phyloP scores from a whole-genome alignment of 2,888 invertebrate genomes.

The Agrotis ipsilon region DNA sequence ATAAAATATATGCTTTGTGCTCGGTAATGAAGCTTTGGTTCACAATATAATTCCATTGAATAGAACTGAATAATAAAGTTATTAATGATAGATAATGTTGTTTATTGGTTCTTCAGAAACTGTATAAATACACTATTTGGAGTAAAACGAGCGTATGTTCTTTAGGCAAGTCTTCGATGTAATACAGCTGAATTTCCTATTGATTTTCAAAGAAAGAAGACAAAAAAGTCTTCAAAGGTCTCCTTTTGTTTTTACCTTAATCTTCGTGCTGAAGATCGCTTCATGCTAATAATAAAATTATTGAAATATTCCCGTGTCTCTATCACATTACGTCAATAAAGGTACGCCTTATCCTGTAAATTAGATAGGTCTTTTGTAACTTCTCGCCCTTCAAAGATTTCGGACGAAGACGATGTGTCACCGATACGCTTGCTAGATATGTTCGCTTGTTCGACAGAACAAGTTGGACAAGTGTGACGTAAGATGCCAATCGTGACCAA shows the following conservation, averaged over 20 bases:
- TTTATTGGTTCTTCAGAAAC: neutral
- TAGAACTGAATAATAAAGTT: conserved; percentile 21
- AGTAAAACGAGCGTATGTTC: neutral
- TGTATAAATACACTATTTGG: neutral
- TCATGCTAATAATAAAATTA: conserved; percentile 59
- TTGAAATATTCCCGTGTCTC: conserved; percentile 36
- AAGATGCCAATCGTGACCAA: conserved; percentile 75
- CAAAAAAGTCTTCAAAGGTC: conserved; percentile 10
- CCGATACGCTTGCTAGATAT: conserved; percentile 82
- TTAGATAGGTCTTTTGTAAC: conserved; percentile 70
- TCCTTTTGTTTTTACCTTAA: conserved; percentile 36
- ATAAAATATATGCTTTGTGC: conserved; percentile 44
- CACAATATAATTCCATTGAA: conserved; percentile 30
- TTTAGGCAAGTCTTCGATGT: neutral
- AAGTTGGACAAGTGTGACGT: conserved; percentile 78
- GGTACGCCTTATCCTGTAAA: conserved; percentile 52
- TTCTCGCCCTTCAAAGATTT: conserved; percentile 67
- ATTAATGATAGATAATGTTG: conserved; percentile 23
- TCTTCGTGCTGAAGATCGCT: conserved; percentile 35
- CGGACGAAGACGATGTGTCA: conserved; percentile 77
- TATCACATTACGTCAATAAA: conserved; percentile 26
- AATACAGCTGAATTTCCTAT: neutral
- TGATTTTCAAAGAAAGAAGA: neutral
- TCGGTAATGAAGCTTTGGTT: conserved; percentile 32
- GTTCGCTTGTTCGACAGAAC: conserved; percentile 74